phyloP scores from a whole-genome alignment of 23 tunicate genomes.

The Halocynthia aurantium region DNA sequence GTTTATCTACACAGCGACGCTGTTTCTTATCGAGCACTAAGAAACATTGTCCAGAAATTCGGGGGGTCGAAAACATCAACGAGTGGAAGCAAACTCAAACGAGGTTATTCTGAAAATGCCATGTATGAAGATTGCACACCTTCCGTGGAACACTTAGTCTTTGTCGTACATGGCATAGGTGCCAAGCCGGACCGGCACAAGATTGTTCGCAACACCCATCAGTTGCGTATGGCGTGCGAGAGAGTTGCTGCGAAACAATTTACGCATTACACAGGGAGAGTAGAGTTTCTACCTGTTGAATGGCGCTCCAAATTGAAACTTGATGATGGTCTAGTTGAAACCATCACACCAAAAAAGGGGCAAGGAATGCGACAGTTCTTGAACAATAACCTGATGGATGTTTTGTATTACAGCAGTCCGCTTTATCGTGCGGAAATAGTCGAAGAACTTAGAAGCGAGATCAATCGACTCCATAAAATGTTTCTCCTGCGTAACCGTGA shows the following conservation, averaged over 20 bases:
- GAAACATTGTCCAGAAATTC: constrained; percentile 62
- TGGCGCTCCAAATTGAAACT: constrained; percentile 74
- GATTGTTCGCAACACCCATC: constrained; percentile 72
- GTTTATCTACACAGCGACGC: constrained; percentile 84
- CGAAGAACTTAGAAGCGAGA: constrained; percentile 34
- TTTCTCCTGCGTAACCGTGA: constrained; percentile 61
- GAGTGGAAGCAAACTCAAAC: constrained; percentile 61
- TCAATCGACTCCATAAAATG: constrained; percentile 37
- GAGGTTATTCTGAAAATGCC: constrained; percentile 63
- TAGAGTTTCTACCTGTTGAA: constrained; percentile 76
- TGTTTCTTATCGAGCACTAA: constrained; percentile 58
- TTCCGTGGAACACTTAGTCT: constrained; percentile 64
- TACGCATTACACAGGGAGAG: constrained; percentile 33
- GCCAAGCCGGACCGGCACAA: constrained; percentile 73
- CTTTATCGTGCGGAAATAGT: constrained; percentile 58
- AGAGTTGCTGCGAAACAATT: constrained; percentile 42
- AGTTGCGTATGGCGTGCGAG: constrained; percentile 50
- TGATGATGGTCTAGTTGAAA: constrained; percentile 66
- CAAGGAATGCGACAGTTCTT: constrained; percentile 53
- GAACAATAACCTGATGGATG: constrained; percentile 85
- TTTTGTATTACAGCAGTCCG: constrained; percentile 83
- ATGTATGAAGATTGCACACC: constrained; percentile 43
- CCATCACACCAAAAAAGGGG: constrained; percentile 71
- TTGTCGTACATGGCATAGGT: constrained; percentile 92
- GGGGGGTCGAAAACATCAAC: constrained; percentile 80